A percentile compares a stretch with the other conserved stretches of the same genome.
Evolutionary conservation across 2,113 vertebrate species (phyloP).

Genomic region (Cranoglanis bouderius): DNA sequence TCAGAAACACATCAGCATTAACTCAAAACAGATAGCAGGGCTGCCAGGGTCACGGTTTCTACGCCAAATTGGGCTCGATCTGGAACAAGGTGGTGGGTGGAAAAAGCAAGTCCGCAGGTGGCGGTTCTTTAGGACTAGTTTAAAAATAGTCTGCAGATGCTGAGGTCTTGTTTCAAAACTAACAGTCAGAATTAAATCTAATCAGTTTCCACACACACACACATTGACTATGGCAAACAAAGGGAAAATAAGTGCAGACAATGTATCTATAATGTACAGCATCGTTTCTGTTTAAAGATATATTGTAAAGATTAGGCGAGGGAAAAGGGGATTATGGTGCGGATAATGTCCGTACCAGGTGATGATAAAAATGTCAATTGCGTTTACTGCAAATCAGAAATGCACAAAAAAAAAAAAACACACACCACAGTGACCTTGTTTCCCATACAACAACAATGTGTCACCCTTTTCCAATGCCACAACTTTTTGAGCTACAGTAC

Average conservation of each 20-base stretch:
- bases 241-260: not conserved
- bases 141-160: conserved; percentile 3
- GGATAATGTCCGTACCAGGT: not conserved
- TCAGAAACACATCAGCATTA: not conserved
- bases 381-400: not conserved
- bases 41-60: not conserved
- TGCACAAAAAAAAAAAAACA: too few species aligned
- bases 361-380: not conserved
- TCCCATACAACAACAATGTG: not conserved
- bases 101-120: not conserved
- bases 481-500: not conserved
- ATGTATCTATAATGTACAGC: not conserved
- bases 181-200: not conserved
- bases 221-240: not conserved
- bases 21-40: not conserved
- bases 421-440: not conserved
- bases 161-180: not conserved
- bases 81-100: not conserved
- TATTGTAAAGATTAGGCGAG: not conserved
- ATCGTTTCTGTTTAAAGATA: not conserved
- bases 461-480: not conserved
- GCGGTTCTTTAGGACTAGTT: not conserved
- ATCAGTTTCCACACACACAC: not conserved
- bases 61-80: not conserved
- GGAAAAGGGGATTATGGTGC: not conserved